Evolutionary conservation across 1,140 invertebrate genomes (phyloP), one percentile per base, ranked within the genome.

Genomic region (Drosophila murphyi): DNA sequence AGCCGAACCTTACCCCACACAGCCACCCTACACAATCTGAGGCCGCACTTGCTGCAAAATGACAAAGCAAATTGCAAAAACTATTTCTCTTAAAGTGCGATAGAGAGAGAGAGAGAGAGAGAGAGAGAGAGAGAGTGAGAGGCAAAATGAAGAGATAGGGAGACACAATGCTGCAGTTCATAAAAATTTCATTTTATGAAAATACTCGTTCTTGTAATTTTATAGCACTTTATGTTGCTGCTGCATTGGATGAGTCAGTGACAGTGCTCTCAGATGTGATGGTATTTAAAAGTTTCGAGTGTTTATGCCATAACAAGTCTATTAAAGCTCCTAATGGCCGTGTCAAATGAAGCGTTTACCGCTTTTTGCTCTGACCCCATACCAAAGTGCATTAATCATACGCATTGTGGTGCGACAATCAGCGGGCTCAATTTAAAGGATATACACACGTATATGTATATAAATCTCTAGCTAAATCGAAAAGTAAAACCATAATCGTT

Each of bases 1-100:
- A 79, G 56, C 62, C 52, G 71, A 60, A 68, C 57, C n/a, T 39
- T 60, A 57, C 10, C 10, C 43, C n/a, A 12, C n/a, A n/a, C 59
- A 54, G 41, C 47, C 47, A 41, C 37, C 41, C 35, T 35, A 61
- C 67, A 32, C 65, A 83, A 69, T 39, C 34, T 54, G 50, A 73
- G 71, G 35, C 71, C 35, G 50, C 31, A 48, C 57, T 60, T 12
- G 57, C 57, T 60, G 57, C 32, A 47, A 65, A 82, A 79, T 86
- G 82, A 76, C 78, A 86, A 81, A 85, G 68, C 69, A 70, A 86
- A 54, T 81, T 72, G 68, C 69, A 68, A 52, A 78, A 71, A 73
- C 61, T 72, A 75, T 50, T 76, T 72, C 50, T 62, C 47, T 57
- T 76, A 56, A 73, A 79, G 55, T 52, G 65, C 10, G 48, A 63